A percentile compares a stretch with the other conserved stretches of the same genome.
phyloP scores from a whole-genome alignment of 2,888 invertebrate genomes.

The Rhopalosiphum nymphaeae region DNA sequence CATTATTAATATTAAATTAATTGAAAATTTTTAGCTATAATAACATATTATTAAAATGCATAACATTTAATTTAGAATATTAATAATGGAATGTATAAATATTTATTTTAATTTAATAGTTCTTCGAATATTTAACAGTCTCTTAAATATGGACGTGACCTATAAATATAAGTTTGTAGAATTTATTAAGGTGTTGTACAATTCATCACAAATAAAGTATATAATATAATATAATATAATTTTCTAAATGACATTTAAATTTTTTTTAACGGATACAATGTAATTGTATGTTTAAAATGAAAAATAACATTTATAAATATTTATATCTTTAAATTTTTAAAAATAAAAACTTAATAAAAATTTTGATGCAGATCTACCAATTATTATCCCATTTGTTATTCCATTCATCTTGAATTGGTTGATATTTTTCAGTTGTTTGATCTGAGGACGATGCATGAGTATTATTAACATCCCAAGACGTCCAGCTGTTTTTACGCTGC shows the following conservation, averaged over 20 bases:
- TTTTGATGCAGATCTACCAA: conserved; percentile 43
- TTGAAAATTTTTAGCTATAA: background rate
- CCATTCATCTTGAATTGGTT: conserved; percentile 59
- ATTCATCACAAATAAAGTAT: background rate
- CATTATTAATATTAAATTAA: background rate
- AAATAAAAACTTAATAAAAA: background rate
- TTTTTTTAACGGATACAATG: background rate
- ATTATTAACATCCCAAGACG: conserved; percentile 56
- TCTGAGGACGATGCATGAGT: conserved; percentile 48
- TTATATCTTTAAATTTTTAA: background rate
- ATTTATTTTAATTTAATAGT: background rate
- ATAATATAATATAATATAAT: conserved; percentile 18
- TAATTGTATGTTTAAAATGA: conserved; percentile 4
- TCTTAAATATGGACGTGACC: background rate
- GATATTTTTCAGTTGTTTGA: conserved; percentile 63
- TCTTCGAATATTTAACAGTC: background rate
- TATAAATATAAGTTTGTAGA: background rate
- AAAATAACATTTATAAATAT: conserved; percentile 44
- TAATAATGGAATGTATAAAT: background rate
- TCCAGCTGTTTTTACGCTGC: conserved; percentile 57
- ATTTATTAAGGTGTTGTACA: background rate
- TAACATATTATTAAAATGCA: conserved; percentile 7
- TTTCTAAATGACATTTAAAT: background rate
- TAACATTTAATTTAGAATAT: background rate
- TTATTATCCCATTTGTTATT: conserved; percentile 60